Base-by-base conservation (phyloP, 2,797 vertebrate species). In the Lophius americanus region DNA sequence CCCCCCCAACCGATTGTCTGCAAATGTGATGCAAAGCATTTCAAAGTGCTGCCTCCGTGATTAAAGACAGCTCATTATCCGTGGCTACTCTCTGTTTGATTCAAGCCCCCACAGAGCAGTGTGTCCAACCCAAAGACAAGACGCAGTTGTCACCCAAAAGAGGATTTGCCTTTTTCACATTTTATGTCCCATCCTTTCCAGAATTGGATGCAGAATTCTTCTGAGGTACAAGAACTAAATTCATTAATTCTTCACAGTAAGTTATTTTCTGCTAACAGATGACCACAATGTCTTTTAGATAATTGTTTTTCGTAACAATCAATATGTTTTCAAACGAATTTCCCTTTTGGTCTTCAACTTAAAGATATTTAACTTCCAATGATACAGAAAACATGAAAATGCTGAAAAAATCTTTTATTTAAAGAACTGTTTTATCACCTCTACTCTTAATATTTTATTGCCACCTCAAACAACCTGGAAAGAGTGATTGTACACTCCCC, bases 61-160 rank as follows among this genome's bases (percentile, higher is more conserved):
- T 99, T 98, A 98, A 97, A 97, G 95, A 94, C 93, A 94, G 94
- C 96, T 98, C 95, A 96, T 97, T 97, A 96, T 96, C 94, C 94
- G 94, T 93, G 94, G 95, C 95, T 94, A 93, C 93, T 96, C 95
- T 92, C 90, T 92, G 93, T 95, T 95, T 96, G 95, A 96, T 96
- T 95, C 94, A 90, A 92, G 94, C 95, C 82, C 82, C 89, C 84
- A 85, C 81, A 72, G 85, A 88, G 85, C 77, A 85, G 70, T 32
- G 58, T 54, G 55, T 64, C 43, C 61, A 86, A 78, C 61, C 76
- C 74, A 84, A 81, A 79, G 66, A 73, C 52, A 64, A 66, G 64
- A 23, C 39, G 35, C 71, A 69, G 78, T 73, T 80, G 82, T 84
- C 84, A 75, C 73, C 74, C 46, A 64, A 67, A 76, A 58, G 69